Conservation (phyloP, 2,797 vertebrate species). For the Lutjanus campechanus region DNA sequence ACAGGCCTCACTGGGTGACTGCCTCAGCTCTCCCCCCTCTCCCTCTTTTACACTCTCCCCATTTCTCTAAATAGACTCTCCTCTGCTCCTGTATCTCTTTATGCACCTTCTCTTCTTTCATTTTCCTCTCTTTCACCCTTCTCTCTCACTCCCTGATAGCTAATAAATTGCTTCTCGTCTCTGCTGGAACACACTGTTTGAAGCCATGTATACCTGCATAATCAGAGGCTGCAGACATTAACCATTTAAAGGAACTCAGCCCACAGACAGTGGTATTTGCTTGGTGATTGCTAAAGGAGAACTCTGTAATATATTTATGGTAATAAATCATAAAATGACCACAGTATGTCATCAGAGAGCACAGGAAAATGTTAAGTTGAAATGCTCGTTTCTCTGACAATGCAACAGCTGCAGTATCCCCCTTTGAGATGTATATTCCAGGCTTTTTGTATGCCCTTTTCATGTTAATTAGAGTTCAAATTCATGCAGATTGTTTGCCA, state of each 20-base stretch:
- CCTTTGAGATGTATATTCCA: too few species aligned
- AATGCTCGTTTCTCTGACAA: too few species aligned
- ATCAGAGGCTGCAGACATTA: slow-evolving; percentile 32
- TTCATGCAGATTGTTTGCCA: too few species aligned
- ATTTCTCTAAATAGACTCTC: slow-evolving; percentile 20
- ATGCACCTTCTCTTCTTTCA: slow-evolving; percentile 19
- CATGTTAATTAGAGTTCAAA: too few species aligned
- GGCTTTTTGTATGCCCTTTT: too few species aligned
- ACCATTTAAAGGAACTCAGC: slow-evolving; percentile 26
- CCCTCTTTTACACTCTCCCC: background rate
- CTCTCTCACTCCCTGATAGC: slow-evolving; percentile 26
- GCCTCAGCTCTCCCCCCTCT: slow-evolving; percentile 21
- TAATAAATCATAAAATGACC: too few species aligned
- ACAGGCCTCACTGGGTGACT: slow-evolving; percentile 65
- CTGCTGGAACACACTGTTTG: slow-evolving; percentile 29
- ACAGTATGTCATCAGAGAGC: too few species aligned
- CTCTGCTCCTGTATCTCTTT: slow-evolving; percentile 24
- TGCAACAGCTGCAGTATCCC: too few species aligned
- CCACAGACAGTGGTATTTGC: background rate
- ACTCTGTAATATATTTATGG: too few species aligned
- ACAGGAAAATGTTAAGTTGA: too few species aligned
- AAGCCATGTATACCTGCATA: slow-evolving; percentile 43
- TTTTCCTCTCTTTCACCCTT: slow-evolving; percentile 13
- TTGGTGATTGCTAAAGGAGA: background rate
- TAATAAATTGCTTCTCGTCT: slow-evolving; percentile 29